These are phyloP conservation scores for Monodelphis domestica DNA, from an alignment of 2,797 vertebrate genomes.

Conservation along the genomic window DNA sequence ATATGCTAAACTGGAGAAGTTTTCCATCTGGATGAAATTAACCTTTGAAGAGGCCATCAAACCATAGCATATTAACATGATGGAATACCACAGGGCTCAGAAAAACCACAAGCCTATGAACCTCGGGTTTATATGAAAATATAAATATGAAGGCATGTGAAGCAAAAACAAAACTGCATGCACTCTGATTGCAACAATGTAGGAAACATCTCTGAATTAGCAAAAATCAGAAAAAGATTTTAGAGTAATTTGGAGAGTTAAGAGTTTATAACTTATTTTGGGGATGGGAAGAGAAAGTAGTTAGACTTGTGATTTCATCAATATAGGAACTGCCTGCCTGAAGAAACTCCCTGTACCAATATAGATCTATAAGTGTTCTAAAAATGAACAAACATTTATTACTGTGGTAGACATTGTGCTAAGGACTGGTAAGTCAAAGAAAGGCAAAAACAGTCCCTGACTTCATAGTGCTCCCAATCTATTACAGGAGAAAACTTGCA, in stretches of 20 bases:
- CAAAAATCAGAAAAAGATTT: background rate
- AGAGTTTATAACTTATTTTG: background rate
- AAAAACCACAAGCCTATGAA: background rate
- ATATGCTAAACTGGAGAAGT: background rate
- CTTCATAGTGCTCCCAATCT: background rate
- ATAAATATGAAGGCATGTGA: background rate
- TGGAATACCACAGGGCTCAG: background rate
- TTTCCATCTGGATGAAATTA: background rate
- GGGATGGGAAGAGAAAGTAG: background rate
- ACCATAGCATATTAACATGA: background rate
- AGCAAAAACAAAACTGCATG: background rate
- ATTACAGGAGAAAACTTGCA: background rate
- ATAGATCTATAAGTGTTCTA: background rate
- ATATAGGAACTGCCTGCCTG: background rate
- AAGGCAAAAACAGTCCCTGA: background rate
- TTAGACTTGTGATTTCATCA: background rate
- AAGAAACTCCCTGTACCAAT: background rate
- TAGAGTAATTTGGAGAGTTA: background rate
- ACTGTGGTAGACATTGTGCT: background rate
- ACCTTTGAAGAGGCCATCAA: background rate
- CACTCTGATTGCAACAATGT: background rate
- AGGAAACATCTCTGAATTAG: background rate
- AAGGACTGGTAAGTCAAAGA: background rate
- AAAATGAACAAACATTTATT: background rate
- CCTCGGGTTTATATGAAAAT: background rate